These are phyloP conservation scores for Kryptopterus vitreolus DNA, from an alignment of 2,797 vertebrate species.

Conservation along the genomic window DNA sequence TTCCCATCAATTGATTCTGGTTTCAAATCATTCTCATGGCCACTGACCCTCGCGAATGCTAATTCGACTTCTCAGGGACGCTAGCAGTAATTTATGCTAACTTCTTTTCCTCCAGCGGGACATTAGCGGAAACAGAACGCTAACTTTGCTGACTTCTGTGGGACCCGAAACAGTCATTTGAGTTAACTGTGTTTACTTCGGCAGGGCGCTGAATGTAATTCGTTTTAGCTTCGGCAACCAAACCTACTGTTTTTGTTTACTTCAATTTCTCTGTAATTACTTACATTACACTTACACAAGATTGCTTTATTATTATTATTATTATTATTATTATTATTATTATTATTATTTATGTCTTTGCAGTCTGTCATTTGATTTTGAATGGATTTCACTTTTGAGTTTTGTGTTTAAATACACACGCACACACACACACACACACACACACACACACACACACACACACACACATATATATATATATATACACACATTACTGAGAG, in stretches of 20 bases:
- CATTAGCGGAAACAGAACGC: background rate
- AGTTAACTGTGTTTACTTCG: slow-evolving; percentile 3
- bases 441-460: too few species aligned
- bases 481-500: background rate
- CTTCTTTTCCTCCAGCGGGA: background rate
- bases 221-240: background rate
- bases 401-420: too few species aligned
- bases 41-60: background rate
- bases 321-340: too few species aligned
- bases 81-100: slow-evolving; percentile 6
- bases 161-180: background rate
- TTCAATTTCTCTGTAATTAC: slow-evolving; percentile 24
- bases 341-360: too few species aligned
- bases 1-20: background rate
- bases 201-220: background rate
- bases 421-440: too few species aligned
- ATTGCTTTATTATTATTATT: background rate
- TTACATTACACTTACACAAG: slow-evolving; percentile 4
- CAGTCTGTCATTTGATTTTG: background rate
- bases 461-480: too few species aligned
- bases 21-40: background rate
- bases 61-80: background rate
- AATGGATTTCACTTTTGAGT: background rate
- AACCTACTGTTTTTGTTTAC: slow-evolving; percentile 26
- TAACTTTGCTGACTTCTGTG: slow-evolving; percentile 12